Evolutionary conservation across 2,797 vertebrate species (phyloP), one percentile per base, ranked within the genome.

Genomic region (Peromyscus nudipes): DNA sequence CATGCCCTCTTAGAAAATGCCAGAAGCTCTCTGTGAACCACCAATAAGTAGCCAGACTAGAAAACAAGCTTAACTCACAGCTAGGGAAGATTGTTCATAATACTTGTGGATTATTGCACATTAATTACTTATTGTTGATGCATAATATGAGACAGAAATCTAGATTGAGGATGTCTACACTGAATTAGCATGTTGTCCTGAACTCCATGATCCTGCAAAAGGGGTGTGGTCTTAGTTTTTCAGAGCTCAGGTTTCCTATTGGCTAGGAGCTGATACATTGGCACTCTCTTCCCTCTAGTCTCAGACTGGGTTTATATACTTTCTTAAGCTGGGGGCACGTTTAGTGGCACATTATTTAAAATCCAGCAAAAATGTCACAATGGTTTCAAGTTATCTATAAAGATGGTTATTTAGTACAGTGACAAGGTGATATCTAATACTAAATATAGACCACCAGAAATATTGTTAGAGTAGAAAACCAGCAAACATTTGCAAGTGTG

Each of bases 201-300:
- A 76, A 79, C 0, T 1, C 1, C 2, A 1, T 7, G 23, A 76
- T 6, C 25, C n/a, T 67, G 8, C 0, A 71, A 37, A 81, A 43
- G 5, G 43, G 25, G 1, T n/a, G 9, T 11, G 8, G 29, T 0
- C 4, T 37, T 85, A 4, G 10, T n/a, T 86, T 49, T 82, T 69
- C 77, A n/a, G 11, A 89, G 7, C 6, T 82, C 40, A 0, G 6
- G 0, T 55, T 67, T 62, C 11, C 16, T 6, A 12, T 67, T 64
- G 60, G 14, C 17, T 94, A 52, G 10, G 43, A 83, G 21, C 7
- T 65, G 12, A 76, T 67, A 19, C 10, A 73, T 4, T 79, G 3
- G 31, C 17, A 69, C 0, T 9, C n/a, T 67, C 2, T 76, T 57
- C 19, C 2, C 34, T 37, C 1, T 6, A 2, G 34, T 11, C 9